Conservation (phyloP, 2,113 vertebrate species). For the Megalops atlanticus region DNA sequence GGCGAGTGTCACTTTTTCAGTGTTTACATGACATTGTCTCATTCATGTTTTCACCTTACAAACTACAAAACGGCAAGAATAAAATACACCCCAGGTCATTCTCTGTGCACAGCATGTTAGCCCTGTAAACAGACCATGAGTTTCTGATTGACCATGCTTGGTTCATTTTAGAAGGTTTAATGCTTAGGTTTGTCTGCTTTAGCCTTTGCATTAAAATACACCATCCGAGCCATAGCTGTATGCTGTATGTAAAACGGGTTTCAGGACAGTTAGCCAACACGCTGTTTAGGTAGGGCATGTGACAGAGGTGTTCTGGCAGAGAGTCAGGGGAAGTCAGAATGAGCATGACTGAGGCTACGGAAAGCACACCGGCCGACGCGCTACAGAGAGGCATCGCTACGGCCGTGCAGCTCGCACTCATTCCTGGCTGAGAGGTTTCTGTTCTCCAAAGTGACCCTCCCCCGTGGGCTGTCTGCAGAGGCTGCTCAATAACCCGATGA, state of each 20-base stretch:
- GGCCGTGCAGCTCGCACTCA: not conserved
- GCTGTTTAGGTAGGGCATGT: not conserved
- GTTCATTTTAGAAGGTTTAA: not conserved
- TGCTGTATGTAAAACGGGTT: not conserved
- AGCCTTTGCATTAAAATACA: not conserved
- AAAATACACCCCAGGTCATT: too few relatives aligned
- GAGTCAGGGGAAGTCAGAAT: too few relatives aligned
- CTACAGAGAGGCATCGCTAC: not conserved
- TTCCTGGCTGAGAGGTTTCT: not conserved
- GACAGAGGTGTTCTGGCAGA: not conserved
- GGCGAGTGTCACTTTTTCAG: not conserved
- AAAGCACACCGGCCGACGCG: not conserved
- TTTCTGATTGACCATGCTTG: too few relatives aligned
- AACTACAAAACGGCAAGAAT: too few relatives aligned
- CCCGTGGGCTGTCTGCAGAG: not conserved
- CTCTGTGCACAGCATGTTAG: too few relatives aligned
- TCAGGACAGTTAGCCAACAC: too few relatives aligned
- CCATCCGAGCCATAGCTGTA: not conserved
- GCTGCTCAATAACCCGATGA: not conserved
- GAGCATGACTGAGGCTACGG: not conserved
- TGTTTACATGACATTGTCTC: not conserved
- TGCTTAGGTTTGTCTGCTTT: not conserved
- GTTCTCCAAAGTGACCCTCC: not conserved
- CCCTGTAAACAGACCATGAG: not conserved
- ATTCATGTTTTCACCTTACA: too few relatives aligned